A percentile compares a stretch with the other conserved stretches of the same genome.
These are phyloP conservation scores for Rhaphigaster nebulosa DNA, from an alignment of 2,888 invertebrate genomes.

Conservation along the genomic window DNA sequence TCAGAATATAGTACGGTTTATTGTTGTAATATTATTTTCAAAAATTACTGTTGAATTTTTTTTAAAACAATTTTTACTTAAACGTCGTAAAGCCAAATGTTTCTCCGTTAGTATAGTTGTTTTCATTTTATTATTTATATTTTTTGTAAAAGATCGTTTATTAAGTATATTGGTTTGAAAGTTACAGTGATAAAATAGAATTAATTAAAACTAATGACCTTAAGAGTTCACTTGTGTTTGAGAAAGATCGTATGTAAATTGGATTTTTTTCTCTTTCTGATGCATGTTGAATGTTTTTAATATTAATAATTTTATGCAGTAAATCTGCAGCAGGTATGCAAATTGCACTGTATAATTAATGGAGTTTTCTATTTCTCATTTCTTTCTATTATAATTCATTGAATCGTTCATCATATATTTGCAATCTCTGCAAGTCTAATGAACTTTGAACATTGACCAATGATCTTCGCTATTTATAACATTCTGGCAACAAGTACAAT, in stretches of 20 bases:
- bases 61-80: too few relatives aligned
- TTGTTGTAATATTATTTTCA: too few relatives aligned
- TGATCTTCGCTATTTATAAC: not conserved
- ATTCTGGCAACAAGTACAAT: not conserved
- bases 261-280: not conserved
- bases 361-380: not conserved
- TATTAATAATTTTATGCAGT: not conserved
- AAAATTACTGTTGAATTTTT: too few relatives aligned
- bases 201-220: not conserved
- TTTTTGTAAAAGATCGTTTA: too few relatives aligned
- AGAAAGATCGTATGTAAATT: not conserved
- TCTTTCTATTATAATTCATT: not conserved
- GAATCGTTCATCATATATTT: not conserved
- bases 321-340: not conserved
- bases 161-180: not conserved
- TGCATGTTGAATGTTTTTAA: not conserved
- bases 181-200: not conserved
- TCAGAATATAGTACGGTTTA: too few relatives aligned
- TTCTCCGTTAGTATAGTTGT: too few relatives aligned
- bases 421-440: not conserved
- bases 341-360: not conserved
- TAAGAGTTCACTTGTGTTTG: not conserved
- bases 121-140: too few relatives aligned
- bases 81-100: too few relatives aligned
- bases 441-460: not conserved